Percentiles rank a stretch among this genome's conserved stretches.
These are phyloP conservation scores for Corythoichthys haematopterus DNA, from an alignment of 2,113 vertebrate genomes.

Conservation along the genomic window DNA sequence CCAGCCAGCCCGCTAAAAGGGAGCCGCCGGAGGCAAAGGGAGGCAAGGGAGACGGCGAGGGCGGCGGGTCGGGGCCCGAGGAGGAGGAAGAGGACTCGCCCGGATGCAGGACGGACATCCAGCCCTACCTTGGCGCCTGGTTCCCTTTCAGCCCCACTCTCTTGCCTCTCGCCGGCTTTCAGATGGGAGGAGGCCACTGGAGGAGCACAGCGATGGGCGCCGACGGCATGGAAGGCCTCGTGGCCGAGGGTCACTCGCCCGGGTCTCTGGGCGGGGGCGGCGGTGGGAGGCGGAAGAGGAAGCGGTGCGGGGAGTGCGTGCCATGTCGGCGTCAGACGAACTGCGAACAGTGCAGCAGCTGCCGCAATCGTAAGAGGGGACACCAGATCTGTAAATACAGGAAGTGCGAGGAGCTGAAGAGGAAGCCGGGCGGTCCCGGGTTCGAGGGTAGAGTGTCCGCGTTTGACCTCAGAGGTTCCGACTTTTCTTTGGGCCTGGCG, in stretches of 20 bases:
- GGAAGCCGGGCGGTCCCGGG: slow-evolving; percentile 82
- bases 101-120: slow-evolving; percentile 90
- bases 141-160: slow-evolving; percentile 96
- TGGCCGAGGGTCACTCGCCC: slow-evolving; percentile 87
- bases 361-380: slow-evolving; percentile 98
- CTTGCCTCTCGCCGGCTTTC: slow-evolving; percentile 91
- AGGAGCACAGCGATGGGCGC: slow-evolving; percentile 67
- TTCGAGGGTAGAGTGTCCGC: slow-evolving; percentile 69
- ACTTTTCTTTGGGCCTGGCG: slow-evolving; percentile 66
- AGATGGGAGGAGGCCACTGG: slow-evolving; percentile 83
- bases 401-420: slow-evolving; percentile 99
- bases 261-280: slow-evolving; percentile 74
- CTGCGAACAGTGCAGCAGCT: slow-evolving; percentile 99
- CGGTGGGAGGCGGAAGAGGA: slow-evolving; percentile 94
- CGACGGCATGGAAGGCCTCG: slow-evolving; percentile 88
- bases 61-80: slow-evolving; percentile 80
- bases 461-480: slow-evolving; percentile 67
- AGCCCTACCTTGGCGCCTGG: slow-evolving; percentile 81
- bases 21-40: slow-evolving; percentile 62
- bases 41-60: slow-evolving; percentile 75
- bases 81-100: slow-evolving; percentile 79
- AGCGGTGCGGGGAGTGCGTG: slow-evolving; percentile 96
- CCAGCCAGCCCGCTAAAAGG: slow-evolving; percentile 51
- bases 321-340: slow-evolving; percentile 95
- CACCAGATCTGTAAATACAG: slow-evolving; percentile 99